These are phyloP conservation scores for Ametastegia equiseti DNA, from an alignment of 2,888 invertebrate genomes.

Conservation along the genomic window DNA sequence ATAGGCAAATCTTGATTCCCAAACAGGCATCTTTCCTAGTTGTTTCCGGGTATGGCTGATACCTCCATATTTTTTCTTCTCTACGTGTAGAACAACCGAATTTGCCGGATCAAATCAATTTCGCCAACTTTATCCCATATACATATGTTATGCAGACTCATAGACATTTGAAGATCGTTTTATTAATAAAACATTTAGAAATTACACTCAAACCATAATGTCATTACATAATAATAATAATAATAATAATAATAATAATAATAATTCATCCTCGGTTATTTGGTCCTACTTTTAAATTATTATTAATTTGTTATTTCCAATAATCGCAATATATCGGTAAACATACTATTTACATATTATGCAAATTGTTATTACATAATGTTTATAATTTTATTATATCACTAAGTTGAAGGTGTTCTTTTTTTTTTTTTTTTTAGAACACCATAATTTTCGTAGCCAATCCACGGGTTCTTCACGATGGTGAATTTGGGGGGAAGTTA, in stretches of 20 bases:
- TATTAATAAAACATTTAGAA: conserved; percentile 74
- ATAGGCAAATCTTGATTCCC: no score
- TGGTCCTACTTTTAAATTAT: conserved; percentile 69
- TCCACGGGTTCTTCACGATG: conserved; percentile 58
- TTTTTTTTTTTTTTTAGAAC: neutral
- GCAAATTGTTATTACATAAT: conserved; percentile 56
- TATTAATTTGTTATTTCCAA: conserved; percentile 59
- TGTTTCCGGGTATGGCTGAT: no score
- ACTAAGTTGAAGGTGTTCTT: neutral
- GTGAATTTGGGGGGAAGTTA: neutral
- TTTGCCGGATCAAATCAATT: no score
- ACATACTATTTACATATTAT: conserved; percentile 53
- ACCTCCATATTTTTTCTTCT: no score
- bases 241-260: no score
- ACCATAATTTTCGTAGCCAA: conserved; percentile 58
- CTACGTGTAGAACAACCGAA: neutral
- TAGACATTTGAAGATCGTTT: conserved; percentile 56
- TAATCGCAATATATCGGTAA: conserved; percentile 48
- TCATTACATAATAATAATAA: conserved; percentile 62
- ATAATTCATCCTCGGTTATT: conserved; percentile 62
- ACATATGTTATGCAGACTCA: neutral
- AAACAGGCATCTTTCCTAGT: no score
- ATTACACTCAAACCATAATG: conserved; percentile 69
- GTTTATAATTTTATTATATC: conserved; percentile 16
- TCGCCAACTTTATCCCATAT: neutral